Evolutionary conservation across 2,113 vertebrate species (phyloP).

Genomic region (Andinoacara biseriatus): DNA sequence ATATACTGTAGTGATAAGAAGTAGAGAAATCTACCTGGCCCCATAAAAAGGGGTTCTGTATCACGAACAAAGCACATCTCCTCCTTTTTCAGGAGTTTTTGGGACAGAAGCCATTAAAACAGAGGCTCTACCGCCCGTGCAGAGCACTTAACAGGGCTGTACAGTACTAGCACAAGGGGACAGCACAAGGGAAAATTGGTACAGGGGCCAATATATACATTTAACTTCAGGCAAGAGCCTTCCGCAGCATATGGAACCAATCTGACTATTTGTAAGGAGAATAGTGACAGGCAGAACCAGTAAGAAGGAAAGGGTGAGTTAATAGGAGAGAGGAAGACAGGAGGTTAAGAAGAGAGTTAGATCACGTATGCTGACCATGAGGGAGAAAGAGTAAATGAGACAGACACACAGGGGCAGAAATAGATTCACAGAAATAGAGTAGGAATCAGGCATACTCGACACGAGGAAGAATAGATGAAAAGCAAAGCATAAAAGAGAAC

Average conservation of each 20-base stretch:
- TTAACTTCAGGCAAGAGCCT: conserved; percentile 62
- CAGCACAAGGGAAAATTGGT: conserved; percentile 56
- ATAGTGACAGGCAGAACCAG: conserved; percentile 36
- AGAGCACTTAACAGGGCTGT: conserved; percentile 61
- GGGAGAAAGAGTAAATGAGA: conserved; percentile 46
- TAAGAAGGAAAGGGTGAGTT: conserved; percentile 45
- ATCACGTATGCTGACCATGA: conserved; percentile 54
- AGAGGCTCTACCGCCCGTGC: conserved; percentile 49
- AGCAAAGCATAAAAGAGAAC: conserved; percentile 53
- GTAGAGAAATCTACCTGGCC: conserved; percentile 14
- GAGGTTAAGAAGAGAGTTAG: conserved; percentile 43
- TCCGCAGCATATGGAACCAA: conserved; percentile 81
- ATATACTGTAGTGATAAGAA: conserved; percentile 36
- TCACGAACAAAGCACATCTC: conserved; percentile 31
- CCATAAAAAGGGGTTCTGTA: conserved; percentile 45
- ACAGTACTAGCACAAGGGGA: conserved; percentile 55
- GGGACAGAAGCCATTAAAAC: conserved; percentile 67
- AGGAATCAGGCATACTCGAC: conserved; percentile 52
- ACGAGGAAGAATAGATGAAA: conserved; percentile 57
- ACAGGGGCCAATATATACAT: conserved; percentile 77
- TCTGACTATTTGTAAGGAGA: conserved; percentile 67
- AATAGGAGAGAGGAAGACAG: conserved; percentile 42
- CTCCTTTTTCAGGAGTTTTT: conserved; percentile 30
- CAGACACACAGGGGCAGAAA: conserved; percentile 44
- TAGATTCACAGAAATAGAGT: conserved; percentile 49